Percentiles rank a stretch among this genome's conserved stretches.
phyloP scores from a whole-genome alignment of 2,113 vertebrate species.

The Acrocephalus arundinaceus region DNA sequence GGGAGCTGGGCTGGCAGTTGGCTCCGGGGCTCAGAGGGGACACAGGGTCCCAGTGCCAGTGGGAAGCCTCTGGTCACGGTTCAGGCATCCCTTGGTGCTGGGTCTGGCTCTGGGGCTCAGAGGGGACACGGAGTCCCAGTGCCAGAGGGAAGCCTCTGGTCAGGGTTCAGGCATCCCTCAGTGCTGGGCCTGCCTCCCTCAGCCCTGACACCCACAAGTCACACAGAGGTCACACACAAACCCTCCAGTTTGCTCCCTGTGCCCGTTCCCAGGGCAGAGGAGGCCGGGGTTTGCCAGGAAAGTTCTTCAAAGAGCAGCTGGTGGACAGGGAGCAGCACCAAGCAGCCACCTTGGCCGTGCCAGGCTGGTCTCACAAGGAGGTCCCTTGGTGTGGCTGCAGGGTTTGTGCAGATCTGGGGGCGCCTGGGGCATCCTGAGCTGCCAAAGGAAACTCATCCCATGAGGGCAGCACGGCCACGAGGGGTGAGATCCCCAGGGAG shows the following conservation, averaged over 20 bases:
- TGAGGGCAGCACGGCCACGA: neutral
- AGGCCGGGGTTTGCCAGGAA: fast-evolving
- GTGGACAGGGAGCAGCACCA: fast-evolving
- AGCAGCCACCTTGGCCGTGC: neutral
- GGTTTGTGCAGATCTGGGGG: fast-evolving
- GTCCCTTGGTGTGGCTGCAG: fast-evolving
- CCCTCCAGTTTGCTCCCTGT: neutral
- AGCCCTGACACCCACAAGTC: neutral
- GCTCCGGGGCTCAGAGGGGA: neutral
- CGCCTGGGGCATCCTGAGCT: neutral
- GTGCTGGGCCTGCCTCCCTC: fast-evolving
- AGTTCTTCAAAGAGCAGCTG: neutral
- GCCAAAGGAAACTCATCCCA: neutral
- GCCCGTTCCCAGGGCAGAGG: neutral
- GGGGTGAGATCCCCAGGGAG: neutral
- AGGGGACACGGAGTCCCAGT: neutral
- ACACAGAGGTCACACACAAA: neutral
- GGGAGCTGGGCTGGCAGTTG: neutral
- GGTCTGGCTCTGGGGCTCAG: fast-evolving
- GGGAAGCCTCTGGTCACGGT: neutral
- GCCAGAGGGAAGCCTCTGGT: neutral
- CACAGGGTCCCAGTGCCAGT: neutral
- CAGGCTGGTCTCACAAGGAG: neutral
- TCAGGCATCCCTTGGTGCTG: neutral
- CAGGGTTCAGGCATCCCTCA: neutral